Percentiles rank a stretch among this genome's conserved stretches.
These are phyloP conservation scores for Cantharis lateralis DNA, from an alignment of 2,888 invertebrate genomes.

Conservation along the genomic window DNA sequence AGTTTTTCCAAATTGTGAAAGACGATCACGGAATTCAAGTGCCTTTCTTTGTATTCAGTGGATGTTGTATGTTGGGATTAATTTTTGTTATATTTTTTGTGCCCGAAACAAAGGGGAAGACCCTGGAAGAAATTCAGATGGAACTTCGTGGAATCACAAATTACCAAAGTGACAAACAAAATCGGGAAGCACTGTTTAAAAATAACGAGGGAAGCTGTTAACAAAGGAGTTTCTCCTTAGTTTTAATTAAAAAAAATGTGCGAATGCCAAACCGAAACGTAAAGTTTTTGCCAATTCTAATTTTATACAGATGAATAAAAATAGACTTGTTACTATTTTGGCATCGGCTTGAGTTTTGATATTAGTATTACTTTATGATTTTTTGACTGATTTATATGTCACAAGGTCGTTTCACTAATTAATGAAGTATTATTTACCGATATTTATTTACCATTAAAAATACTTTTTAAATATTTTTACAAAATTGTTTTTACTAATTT, in stretches of 20 bases:
- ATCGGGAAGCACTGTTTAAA: background rate
- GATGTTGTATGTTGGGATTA: conserved; percentile 65
- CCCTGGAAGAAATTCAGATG: conserved; percentile 70
- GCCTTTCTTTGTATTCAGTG: conserved; percentile 68
- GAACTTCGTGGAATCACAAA: conserved; percentile 54
- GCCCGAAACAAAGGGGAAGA: conserved; percentile 75
- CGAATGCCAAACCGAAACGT: background rate
- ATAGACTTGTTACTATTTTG: background rate
- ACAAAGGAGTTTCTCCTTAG: background rate
- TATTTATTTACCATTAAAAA: background rate
- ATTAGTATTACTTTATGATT: background rate
- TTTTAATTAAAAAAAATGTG: background rate
- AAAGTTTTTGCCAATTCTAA: background rate
- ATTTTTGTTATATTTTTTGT: conserved; percentile 64
- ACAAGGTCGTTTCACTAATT: background rate
- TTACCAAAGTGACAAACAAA: background rate
- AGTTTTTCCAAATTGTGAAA: conserved; percentile 57
- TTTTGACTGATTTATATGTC: background rate
- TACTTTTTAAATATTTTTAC: background rate
- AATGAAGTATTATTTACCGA: background rate
- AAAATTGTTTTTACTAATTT: background rate
- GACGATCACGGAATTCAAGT: conserved; percentile 65
- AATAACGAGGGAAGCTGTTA: background rate
- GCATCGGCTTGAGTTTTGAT: background rate
- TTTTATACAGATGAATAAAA: background rate